Conservation (phyloP, 2,888 invertebrate genomes). For the Galerucella pusilla region DNA sequence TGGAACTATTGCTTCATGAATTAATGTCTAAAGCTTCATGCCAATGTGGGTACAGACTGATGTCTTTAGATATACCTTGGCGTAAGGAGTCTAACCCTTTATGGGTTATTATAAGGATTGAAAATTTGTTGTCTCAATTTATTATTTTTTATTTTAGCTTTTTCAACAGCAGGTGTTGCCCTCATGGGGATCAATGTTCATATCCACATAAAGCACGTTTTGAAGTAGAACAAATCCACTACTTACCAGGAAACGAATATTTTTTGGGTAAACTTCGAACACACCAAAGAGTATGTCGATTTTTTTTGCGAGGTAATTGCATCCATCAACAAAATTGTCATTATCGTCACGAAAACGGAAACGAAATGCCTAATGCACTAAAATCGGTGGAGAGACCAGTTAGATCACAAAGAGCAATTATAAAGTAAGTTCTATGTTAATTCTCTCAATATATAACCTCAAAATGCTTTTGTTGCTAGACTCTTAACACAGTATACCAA, state of each 20-base stretch:
- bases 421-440: conserved; percentile 20
- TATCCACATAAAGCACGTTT: conserved; percentile 46
- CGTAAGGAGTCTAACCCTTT: too few species aligned
- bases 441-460: too few species aligned
- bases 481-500: too few species aligned
- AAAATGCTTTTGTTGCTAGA: too few species aligned
- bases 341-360: conserved; percentile 50
- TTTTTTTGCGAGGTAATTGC: conserved; percentile 52
- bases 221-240: conserved; percentile 49
- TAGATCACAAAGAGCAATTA: conserved; percentile 21
- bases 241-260: conserved; percentile 45
- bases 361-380: conserved; percentile 25
- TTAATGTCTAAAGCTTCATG: too few species aligned
- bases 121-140: too few species aligned
- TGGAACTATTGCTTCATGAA: too few species aligned
- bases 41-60: too few species aligned
- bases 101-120: too few species aligned
- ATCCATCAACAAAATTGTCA: conserved; percentile 54
- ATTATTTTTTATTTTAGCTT: conserved; percentile 42
- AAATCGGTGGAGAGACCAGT: conserved; percentile 25
- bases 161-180: conserved; percentile 45
- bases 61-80: too few species aligned
- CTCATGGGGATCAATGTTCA: conserved; percentile 44
- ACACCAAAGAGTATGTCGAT: conserved; percentile 51
- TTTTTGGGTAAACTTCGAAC: conserved; percentile 45